A percentile compares a stretch with the other conserved stretches of the same genome.
These are phyloP conservation scores for Perccottus glenii DNA, from an alignment of 2,113 vertebrate genomes.

Conservation along the genomic window DNA sequence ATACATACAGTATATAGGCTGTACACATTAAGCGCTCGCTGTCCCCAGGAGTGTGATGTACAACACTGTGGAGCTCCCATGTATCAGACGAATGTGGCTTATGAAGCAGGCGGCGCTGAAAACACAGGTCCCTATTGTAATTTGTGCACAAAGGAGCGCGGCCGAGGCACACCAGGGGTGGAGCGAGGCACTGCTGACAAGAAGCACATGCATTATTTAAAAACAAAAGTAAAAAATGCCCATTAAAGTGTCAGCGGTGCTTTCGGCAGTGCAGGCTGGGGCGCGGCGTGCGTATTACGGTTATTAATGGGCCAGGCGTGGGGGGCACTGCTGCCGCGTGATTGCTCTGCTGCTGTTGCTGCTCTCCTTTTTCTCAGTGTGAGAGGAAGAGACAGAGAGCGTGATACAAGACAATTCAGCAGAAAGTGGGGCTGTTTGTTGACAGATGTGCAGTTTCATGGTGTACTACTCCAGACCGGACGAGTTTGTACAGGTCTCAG, in stretches of 20 bases:
- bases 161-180: constrained; percentile 56
- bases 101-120: constrained; percentile 52
- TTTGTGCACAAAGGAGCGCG: constrained; percentile 65
- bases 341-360: constrained; percentile 69
- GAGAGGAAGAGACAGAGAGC: constrained; percentile 53
- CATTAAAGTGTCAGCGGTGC: constrained; percentile 78
- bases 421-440: not conserved
- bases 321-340: constrained; percentile 60
- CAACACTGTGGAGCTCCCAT: constrained; percentile 36
- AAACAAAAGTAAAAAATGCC: constrained; percentile 71
- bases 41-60: constrained; percentile 60
- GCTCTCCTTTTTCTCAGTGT: constrained; percentile 34
- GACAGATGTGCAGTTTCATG: not conserved
- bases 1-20: not conserved
- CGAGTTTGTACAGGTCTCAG: too few relatives aligned
- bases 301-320: constrained; percentile 76
- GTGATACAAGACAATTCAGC: constrained; percentile 16
- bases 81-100: constrained; percentile 67
- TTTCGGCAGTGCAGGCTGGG: constrained; percentile 65
- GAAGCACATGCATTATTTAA: constrained; percentile 74
- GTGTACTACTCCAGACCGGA: too few relatives aligned
- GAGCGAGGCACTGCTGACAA: constrained; percentile 59
- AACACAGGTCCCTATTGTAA: constrained; percentile 66
- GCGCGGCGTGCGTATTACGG: constrained; percentile 69
- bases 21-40: not conserved